Conservation (phyloP, 2,797 vertebrate genomes). For the Limosa lapponica region DNA sequence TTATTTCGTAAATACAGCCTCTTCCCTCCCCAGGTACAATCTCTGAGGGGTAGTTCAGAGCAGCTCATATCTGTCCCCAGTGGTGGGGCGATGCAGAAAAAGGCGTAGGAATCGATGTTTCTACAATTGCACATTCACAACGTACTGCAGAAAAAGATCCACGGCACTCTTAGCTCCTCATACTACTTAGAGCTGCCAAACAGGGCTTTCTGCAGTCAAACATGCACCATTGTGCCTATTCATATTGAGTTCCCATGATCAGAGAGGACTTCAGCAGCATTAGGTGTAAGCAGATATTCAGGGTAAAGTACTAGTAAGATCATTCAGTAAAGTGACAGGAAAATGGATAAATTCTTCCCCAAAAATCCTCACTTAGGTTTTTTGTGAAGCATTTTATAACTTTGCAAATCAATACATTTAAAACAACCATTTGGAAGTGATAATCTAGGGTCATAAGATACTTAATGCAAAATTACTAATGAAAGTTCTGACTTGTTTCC, state of each 20-base stretch:
- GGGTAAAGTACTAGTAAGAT: background rate
- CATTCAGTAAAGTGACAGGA: background rate
- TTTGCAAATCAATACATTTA: background rate
- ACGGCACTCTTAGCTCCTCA: background rate
- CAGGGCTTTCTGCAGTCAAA: background rate
- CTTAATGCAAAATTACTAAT: background rate
- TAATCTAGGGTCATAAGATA: background rate
- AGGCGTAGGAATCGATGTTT: background rate
- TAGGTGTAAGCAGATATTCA: background rate
- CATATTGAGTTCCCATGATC: background rate
- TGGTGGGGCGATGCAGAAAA: background rate
- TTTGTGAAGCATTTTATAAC: background rate
- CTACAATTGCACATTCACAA: rapidly evolving
- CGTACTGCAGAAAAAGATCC: background rate
- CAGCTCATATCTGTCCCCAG: background rate
- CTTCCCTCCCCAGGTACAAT: background rate
- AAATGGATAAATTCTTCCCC: background rate
- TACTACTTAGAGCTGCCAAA: background rate
- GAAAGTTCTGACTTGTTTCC: background rate
- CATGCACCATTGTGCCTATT: rapidly evolving
- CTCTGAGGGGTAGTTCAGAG: background rate
- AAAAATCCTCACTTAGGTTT: background rate
- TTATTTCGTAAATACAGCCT: background rate
- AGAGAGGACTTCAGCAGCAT: background rate
- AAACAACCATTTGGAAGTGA: background rate